Evolutionary conservation across 2,113 vertebrate species (phyloP), one percentile per base, ranked within the genome.

Genomic region (Megaceryle torquata): DNA sequence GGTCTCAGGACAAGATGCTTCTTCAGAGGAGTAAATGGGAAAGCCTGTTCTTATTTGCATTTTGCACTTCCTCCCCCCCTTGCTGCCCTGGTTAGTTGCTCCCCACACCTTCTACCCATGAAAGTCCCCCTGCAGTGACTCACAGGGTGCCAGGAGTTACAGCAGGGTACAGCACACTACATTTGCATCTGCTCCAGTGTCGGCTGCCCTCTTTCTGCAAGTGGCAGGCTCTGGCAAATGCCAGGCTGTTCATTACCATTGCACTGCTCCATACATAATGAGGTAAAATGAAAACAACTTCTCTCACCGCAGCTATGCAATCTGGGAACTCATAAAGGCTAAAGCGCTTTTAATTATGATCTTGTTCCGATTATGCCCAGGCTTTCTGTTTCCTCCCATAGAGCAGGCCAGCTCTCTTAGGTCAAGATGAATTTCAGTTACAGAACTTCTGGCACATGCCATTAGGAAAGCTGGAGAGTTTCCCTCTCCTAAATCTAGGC

Each of bases 371-470:
- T 93, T 81, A 72, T 91, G 82, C 86, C 91, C 65, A 50, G 83
- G 78, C 71, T 86, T 91, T 82, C 64, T 61, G 69, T 71, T 95
- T 97, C 82, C 94, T 96, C 82, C 68, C 43, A 13, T 7, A 16
- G 91, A 96, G 51, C 4, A 1, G 60, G 69, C 63, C 83, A 92
- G 44, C 53, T 56, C 83, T 82, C 93, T 61, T 88, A 93, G 91
- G 90, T 97, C 95, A 91, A 84, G 83, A 80, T 96, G 94, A 96
- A 92, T 91, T 96, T 95, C 84, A 92, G 75, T 95, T 96, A 76
- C 89, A 90, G 94, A 96, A 89, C 46, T 91, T 64, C 68, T 97
- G 88, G 92, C 68, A 87, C 57, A 41, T 13, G 8, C 50, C n/a
- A 22, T 89, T 50, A 69, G 94, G 84, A 95, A 95, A 96, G 72